A percentile compares a stretch with the other conserved stretches of the same genome.
phyloP scores from a whole-genome alignment of 1,140 invertebrate species.

The Macrobrachium rosenbergii region DNA sequence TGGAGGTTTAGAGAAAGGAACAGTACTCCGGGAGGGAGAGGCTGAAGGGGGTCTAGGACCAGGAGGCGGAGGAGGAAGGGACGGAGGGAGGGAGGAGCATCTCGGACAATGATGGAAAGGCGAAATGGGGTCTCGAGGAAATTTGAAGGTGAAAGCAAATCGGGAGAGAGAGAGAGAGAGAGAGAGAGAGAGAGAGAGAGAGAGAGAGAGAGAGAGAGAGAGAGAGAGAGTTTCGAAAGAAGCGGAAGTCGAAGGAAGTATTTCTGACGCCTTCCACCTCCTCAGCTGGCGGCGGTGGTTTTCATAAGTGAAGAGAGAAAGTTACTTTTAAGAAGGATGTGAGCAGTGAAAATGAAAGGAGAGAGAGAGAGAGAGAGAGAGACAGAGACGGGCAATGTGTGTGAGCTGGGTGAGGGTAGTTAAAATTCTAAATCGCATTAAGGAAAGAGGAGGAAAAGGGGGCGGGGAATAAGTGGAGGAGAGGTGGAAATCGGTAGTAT shows the following conservation, averaged over 20 bases:
- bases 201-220: constrained; percentile 44
- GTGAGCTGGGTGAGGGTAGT: background rate
- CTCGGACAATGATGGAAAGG: background rate
- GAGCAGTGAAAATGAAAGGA: background rate
- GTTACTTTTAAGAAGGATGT: background rate
- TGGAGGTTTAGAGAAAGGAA: too few relatives aligned
- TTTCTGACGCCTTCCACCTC: too few relatives aligned
- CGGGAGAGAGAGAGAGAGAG: constrained; percentile 43
- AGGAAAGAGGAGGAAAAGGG: constrained; percentile 5
- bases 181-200: constrained; percentile 33
- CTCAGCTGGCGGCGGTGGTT: background rate
- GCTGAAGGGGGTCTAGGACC: too few relatives aligned
- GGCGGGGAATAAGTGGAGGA: background rate
- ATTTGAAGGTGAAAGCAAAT: constrained; percentile 30
- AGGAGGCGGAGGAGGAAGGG: background rate
- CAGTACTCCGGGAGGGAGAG: too few relatives aligned
- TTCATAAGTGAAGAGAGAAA: background rate
- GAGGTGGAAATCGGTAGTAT: constrained; percentile 1
- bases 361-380: background rate
- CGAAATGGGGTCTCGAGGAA: constrained; percentile 20
- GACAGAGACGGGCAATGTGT: background rate
- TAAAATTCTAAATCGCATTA: background rate
- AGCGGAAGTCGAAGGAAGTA: background rate
- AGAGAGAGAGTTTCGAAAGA: constrained; percentile 15
- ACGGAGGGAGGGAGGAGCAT: background rate